Base-by-base conservation (phyloP, 2,113 vertebrate species). In the Strix aluco region DNA sequence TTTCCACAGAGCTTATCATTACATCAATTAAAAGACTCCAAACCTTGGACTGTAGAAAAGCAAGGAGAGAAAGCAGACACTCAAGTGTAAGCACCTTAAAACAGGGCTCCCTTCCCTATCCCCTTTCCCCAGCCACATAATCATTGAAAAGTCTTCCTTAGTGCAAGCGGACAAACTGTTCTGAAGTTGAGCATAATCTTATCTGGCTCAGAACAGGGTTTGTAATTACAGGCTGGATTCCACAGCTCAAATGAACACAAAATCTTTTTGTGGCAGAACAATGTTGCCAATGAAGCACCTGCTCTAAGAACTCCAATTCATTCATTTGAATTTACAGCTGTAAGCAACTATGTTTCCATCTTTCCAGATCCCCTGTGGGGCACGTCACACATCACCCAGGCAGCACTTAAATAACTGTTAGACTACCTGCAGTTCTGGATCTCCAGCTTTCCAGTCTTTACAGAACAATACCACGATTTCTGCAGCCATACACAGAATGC, bases 321-420 rank as follows among this genome's bases (percentile, higher is more conserved):
- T 78, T 88, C 13, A 59, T 51, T 74, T n/a, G 38, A 65, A 86
- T 80, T 51, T 61, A 90, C 36, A 90, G 57, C 51, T 74, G 42
- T 32, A 18, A 81, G 55, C 25, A 67, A 25, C 29, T 11, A 11
- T 1, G 8, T 67, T 44, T 86, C 38, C 47, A 66, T 42, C 59
- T 40, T 67, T 63, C 44, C 84, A 87, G 44, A 59, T 34, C 25
- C 22, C 54, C 20, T 42, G 2, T 1, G 57, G 0, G 1, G 15
- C 0, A 0, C 0, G 11, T 3, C 15, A 34, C 13, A 18, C 13
- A 27, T 54, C 36, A 47, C 55, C 40, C 34, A 21, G 7, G 4
- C 46, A 83, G 54, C 47, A 34, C 20, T 78, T 42, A 34, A 27
- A 29, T 3, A 11, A 13, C 32, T 30, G 20, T 9, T 12, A 44